Evolutionary conservation across 2,888 invertebrate genomes (phyloP), one percentile per base, ranked within the genome.

Genomic region (Chironomus tentans): DNA sequence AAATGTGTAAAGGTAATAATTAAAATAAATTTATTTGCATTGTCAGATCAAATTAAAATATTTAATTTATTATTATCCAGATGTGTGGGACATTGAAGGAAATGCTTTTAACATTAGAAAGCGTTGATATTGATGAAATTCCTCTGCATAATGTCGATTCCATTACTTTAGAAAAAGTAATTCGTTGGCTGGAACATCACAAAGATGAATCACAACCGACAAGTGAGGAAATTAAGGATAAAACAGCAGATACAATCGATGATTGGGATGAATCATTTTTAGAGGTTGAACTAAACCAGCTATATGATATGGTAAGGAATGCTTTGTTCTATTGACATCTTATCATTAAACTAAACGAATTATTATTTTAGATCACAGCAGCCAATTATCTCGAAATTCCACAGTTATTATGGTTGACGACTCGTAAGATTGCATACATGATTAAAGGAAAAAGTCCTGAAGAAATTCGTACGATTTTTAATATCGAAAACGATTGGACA

Each of bases 401-500:
- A 10, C 61, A 61, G 1, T 38, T 74, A 2, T 68, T 74, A 28
- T 74, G 74, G 74, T n/a, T 74, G n/a, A 38, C 74, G 47, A 74
- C 74, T 46, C 65, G 74, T 15, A 28, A 65, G 28, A 46, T 74
- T 18, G 74, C 74, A n/a, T 47, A 47, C n/a, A 68, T 68, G 68
- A 74, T 74, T 13, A 74, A 74, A 68, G 47, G 47, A 3, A 74
- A 68, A 21, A 24, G 18, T 21, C 65, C 74, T 1, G 68, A 74
- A 24, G 65, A 65, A 6, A 74, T 74, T 18, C 65, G 74, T 1
- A 15, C 18, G 15, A 46, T 15, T 2, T 74, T 74, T 62, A 68
- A 68, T 24, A 74, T 74, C n/a, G 46, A 46, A 15, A 68, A 74
- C 28, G 74, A 74, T 3, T 74, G 74, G 74, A 68, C 74, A n/a